phyloP scores from a whole-genome alignment of 2,113 vertebrate genomes.

The Anolis sagrei region DNA sequence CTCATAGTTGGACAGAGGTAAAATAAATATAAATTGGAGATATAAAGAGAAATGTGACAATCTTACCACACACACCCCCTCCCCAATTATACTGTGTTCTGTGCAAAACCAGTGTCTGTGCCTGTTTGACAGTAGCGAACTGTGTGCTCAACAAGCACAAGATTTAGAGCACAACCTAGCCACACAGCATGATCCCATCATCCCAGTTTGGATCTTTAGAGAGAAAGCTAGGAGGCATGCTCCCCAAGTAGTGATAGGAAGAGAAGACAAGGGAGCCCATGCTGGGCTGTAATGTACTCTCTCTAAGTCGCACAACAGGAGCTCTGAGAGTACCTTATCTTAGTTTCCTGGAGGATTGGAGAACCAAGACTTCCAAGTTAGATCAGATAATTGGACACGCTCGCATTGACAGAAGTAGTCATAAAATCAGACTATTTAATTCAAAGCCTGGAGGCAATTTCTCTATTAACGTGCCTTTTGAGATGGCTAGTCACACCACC shows the following conservation, averaged over 20 bases:
- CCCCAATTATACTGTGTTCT: background rate
- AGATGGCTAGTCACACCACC: slow-evolving; percentile 40
- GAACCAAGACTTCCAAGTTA: slow-evolving; percentile 52
- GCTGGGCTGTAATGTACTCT: slow-evolving; percentile 10
- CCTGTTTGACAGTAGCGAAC: background rate
- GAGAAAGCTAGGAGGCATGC: background rate
- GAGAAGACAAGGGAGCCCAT: slow-evolving; percentile 24
- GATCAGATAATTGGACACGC: slow-evolving; percentile 46
- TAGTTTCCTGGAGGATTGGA: slow-evolving; percentile 15
- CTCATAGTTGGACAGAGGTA: background rate
- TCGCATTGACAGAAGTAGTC: slow-evolving; percentile 51
- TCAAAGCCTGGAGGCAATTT: slow-evolving; percentile 65
- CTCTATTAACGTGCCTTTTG: slow-evolving; percentile 61
- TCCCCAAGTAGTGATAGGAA: slow-evolving; percentile 10
- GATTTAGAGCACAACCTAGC: slow-evolving; percentile 37
- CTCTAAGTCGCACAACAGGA: slow-evolving; percentile 20
- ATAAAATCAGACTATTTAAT: slow-evolving; percentile 61
- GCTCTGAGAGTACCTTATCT: background rate
- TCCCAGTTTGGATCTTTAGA: background rate
- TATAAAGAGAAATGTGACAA: background rate
- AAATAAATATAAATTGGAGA: background rate
- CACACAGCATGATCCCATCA: background rate
- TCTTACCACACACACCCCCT: too few relatives aligned
- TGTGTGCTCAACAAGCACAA: background rate
- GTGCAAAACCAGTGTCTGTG: too few relatives aligned